phyloP scores from a whole-genome alignment of 2,113 vertebrate genomes.

The Gallinago paraguaiae region DNA sequence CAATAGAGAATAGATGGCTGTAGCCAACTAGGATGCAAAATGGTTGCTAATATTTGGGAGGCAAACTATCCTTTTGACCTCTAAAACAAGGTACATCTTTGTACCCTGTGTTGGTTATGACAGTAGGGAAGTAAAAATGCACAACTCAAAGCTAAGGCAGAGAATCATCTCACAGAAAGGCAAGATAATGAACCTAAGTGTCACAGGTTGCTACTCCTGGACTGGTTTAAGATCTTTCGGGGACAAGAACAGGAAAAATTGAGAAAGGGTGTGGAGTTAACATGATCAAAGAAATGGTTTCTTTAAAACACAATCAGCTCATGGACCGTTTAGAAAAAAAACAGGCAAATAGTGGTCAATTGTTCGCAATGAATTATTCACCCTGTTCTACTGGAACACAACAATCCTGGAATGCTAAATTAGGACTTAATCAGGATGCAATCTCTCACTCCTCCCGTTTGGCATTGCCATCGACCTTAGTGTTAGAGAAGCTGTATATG shows the following conservation, averaged over 20 bases:
- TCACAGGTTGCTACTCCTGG: neutral
- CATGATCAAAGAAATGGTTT: neutral
- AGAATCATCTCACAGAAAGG: neutral
- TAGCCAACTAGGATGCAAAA: neutral
- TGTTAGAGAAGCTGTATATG: neutral
- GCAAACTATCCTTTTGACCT: neutral
- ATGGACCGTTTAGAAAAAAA: neutral
- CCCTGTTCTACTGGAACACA: conserved; percentile 10
- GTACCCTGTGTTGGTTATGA: neutral
- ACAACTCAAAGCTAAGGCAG: neutral
- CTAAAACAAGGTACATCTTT: neutral
- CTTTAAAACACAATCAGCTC: neutral
- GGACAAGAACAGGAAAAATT: neutral
- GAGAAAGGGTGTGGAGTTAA: accelerated
- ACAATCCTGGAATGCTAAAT: conserved; percentile 54
- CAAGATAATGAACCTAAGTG: neutral
- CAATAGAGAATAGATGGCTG: neutral
- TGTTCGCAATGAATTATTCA: conserved; percentile 54
- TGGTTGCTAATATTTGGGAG: neutral
- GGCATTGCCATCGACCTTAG: conserved; percentile 47
- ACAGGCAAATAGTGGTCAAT: conserved; percentile 41
- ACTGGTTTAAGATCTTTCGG: neutral
- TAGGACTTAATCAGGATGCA: conserved; percentile 45
- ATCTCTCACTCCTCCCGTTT: neutral
- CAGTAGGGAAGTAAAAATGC: neutral